Evolutionary conservation across 2,888 invertebrate species (phyloP), one percentile per base, ranked within the genome.

Genomic region (Pammene fasciana): DNA sequence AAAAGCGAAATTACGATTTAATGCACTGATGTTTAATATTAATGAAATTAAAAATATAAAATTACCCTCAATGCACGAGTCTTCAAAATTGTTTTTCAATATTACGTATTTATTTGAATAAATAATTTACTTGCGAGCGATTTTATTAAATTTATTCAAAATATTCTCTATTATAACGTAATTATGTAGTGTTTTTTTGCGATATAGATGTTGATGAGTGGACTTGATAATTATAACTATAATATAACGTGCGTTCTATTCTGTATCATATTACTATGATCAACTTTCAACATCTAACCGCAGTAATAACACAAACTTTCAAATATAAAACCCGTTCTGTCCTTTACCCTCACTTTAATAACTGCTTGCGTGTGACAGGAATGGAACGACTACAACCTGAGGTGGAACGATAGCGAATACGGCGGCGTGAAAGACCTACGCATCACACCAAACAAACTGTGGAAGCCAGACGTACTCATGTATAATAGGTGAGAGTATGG

Each of bases 401-500:
- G 96, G 82, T 99, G 99, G 99, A 98, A 99, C 90, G 97, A 97
- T 86, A 95, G 96, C 71, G 98, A 99, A 82, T 99, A 97, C 86
- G 99, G 98, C 48, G 97, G 97, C 67, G 97, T 99, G 67, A 97
- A 97, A 88, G 98, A 97, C 86, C 95, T 99, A 72, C 95, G 98
- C 83, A 97, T 99, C 86, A 98, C 99, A 74, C 97, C 99, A 64
- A 97, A 97, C 90, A 97, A 97, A 87, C 94, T 99, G 75, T 99
- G 99, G 99, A 98, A 97, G 88, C 99, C 99, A 74, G 99, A 99
- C 93, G 97, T 99, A 82, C 96, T 99, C 76, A 98, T 99, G 97
- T 99, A 99, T 93, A 99, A 99, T 96, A 99, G 99, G 98, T 98
- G 85, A 91, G 90, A 75, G 71, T 66, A 65, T 61, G 62, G 59